Evolutionary conservation across 2,888 invertebrate genomes (phyloP).

Genomic region (Thera britannica): DNA sequence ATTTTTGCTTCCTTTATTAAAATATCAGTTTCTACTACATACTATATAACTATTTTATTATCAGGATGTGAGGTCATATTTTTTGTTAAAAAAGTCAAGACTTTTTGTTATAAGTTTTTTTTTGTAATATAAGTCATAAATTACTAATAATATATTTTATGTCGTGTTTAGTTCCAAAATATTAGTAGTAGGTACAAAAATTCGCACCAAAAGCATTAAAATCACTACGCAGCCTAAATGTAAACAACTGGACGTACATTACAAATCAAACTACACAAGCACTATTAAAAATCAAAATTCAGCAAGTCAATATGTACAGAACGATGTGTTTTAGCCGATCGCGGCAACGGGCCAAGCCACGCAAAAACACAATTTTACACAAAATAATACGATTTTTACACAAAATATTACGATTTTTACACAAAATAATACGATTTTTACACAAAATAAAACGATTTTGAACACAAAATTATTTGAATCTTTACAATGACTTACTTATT

Average conservation of each 20-base stretch:
- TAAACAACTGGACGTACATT: background rate
- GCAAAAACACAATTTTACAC: conserved; percentile 26
- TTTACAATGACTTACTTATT: conserved; percentile 69
- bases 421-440: conserved; percentile 16
- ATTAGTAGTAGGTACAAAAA: conserved; percentile 27
- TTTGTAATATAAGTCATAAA: background rate
- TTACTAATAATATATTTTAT: too few species aligned
- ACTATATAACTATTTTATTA: too few species aligned
- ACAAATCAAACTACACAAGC: conserved; percentile 10
- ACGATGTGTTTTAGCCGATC: conserved; percentile 47
- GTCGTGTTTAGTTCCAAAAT: conserved; percentile 12
- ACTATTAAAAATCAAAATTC: conserved; percentile 14
- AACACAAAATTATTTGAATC: conserved; percentile 19
- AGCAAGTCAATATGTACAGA: conserved; percentile 51
- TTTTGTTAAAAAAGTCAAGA: background rate
- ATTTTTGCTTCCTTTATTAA: conserved; percentile 16
- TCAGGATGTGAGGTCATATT: background rate
- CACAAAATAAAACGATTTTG: conserved; percentile 12
- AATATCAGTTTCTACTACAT: background rate
- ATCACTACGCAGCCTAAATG: conserved; percentile 19
- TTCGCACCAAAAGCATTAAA: conserved; percentile 33
- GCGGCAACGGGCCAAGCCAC: conserved; percentile 51
- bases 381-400: conserved; percentile 7
- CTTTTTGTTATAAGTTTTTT: background rate
- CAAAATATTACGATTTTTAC: conserved; percentile 1